Conservation (phyloP, 2,113 vertebrate genomes). For the Nannospalax galili region DNA sequence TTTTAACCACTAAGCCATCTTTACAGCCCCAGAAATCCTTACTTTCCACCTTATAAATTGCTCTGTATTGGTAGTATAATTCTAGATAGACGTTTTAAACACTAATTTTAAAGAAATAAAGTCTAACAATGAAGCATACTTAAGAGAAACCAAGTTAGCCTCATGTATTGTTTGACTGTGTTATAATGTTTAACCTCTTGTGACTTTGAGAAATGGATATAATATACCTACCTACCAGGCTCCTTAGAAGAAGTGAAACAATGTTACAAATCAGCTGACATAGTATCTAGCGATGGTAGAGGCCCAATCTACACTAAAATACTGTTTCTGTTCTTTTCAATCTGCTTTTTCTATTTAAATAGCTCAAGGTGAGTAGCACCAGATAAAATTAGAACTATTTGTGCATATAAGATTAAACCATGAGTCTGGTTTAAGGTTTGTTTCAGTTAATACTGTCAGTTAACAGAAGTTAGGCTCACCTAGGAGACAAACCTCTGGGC, state of each 20-base stretch:
- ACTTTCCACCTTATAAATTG: neutral
- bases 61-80: neutral
- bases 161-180: neutral
- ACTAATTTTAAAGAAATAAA: conserved; percentile 7
- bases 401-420: neutral
- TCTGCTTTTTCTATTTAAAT: conserved; percentile 27
- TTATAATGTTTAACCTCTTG: neutral
- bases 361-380: neutral
- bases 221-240: neutral
- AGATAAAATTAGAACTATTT: conserved; percentile 11
- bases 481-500: too few relatives aligned
- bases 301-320: neutral
- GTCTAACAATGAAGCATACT: neutral
- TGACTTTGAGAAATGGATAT: neutral
- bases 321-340: neutral
- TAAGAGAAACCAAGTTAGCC: neutral
- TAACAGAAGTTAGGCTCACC: too few relatives aligned
- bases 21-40: too few relatives aligned
- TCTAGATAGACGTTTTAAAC: neutral
- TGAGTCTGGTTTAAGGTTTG: neutral
- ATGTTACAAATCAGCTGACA: neutral
- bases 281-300: neutral
- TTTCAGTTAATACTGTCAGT: too few relatives aligned
- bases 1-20: too few relatives aligned
- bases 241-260: conserved; percentile 32